Base-by-base conservation (phyloP, 2,888 invertebrate species). In the Parnassius mnemosyne region DNA sequence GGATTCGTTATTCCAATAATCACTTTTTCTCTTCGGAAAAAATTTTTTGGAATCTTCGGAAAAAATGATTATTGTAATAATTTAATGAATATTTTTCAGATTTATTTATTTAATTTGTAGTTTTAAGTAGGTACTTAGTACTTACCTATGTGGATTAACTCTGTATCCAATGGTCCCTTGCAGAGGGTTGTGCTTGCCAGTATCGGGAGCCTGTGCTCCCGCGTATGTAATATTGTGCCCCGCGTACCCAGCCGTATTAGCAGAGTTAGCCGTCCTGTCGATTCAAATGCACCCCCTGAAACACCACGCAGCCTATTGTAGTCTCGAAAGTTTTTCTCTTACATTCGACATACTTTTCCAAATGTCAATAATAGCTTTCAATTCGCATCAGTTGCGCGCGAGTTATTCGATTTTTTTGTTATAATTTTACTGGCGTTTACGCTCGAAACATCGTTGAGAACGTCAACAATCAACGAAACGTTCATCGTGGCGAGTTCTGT, bases 271-370 rank as follows among this genome's bases (percentile, higher is more conserved):
- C 87, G 95, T 94, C 94, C 92, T 87, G 95, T 93, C 94, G 91
- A 94, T 93, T 87, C 94, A 94, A 94, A 94, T 94, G 93, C 80
- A 95, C 95, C 88, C 80, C 83, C 90, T 90, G 90, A 88, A 91
- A 88, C 81, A 88, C 84, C 83, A 84, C 71, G 84, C 75, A 84
- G 77, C 74, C 76, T 77, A 77, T 79, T 85, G 84, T 80, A 84
- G 75, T 64, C 63, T 49, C 57, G 46, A 68, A 72, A 73, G 69
- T 71, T 75, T 71, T 70, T 70, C 67, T 69, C 57, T 69, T 68
- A 68, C 69, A 74, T 71, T 63, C 50, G 61, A 60, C 53, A 65
- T 52, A 54, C 34, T 55, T 61, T 60, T 64, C 53, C 44, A 10
- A 44, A 41, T 46, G 42, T 58, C 50, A 34, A 34, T 34, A 34